Evolutionary conservation across 2,888 invertebrate genomes (phyloP).

Genomic region (Dynastes tityus): DNA sequence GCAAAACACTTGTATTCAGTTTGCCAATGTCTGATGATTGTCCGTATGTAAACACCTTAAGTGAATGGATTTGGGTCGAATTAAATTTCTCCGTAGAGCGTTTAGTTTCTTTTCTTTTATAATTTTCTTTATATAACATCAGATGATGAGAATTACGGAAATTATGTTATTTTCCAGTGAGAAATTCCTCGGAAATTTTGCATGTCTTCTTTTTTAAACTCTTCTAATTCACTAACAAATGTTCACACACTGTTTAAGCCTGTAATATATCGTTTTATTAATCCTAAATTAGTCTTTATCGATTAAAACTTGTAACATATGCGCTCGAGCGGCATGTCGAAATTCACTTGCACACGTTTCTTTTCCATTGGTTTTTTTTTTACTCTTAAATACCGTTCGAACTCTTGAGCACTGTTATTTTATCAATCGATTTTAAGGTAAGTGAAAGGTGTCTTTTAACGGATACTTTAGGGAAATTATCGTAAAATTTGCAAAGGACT

Average conservation of each 20-base stretch:
- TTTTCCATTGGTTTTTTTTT: constrained; percentile 30
- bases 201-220: constrained; percentile 2
- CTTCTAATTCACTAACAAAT: constrained; percentile 9
- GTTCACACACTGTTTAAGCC: neutral
- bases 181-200: constrained; percentile 12
- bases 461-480: constrained; percentile 16
- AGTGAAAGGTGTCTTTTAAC: constrained; percentile 45
- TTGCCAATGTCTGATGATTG: constrained; percentile 17
- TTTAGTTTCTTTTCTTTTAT: constrained; percentile 31
- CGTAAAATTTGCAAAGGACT: neutral
- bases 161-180: constrained; percentile 10
- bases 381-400: constrained; percentile 26
- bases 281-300: neutral
- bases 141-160: constrained; percentile 6
- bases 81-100: constrained; percentile 51
- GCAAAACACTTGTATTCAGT: constrained; percentile 16
- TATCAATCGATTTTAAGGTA: constrained; percentile 41
- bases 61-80: constrained; percentile 56
- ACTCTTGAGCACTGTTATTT: constrained; percentile 34
- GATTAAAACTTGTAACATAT: neutral
- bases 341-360: constrained; percentile 36
- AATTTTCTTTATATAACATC: constrained; percentile 33
- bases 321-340: neutral
- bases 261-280: neutral
- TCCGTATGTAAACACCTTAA: constrained; percentile 40